Evolutionary conservation across 2,797 vertebrate genomes (phyloP), one percentile per base, ranked within the genome.

Genomic region (Botia kubotai): DNA sequence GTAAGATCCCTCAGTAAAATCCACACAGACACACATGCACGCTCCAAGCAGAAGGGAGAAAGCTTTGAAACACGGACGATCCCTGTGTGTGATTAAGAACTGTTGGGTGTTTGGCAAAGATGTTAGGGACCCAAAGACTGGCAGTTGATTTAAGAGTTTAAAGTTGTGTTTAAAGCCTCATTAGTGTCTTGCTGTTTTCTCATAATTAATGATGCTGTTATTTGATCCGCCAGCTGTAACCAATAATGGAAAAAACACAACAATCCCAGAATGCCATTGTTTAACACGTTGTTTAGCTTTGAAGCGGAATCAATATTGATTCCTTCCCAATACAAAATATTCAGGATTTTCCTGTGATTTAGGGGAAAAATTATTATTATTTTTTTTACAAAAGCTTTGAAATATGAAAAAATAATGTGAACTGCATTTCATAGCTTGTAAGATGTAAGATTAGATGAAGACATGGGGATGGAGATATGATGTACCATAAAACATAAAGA

Each of bases 1-100:
- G 72, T 70, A 79, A 83, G 71, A 83, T 85, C 78, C 60, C 72
- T 67, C 50, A 19, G 74, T 69, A 62, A 81, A 82, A 85, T 75
- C 77, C 65, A 77, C 77, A 82, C 43, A 72, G 62, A 77, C 72
- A 72, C 62, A 71, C 63, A 67, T 48, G 58, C 29, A 74, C 23
- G 73, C 67, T 80, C 36, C 63, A 72, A 72, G 68, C 78, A 80
- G 79, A 80, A 19, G 63, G 12, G 52, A 36, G 66, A 77, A 43
- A 43, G 74, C 55, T 75, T 77, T 82, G 55, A 55, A 77, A 75
- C 71, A 74, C 50, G 46, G 19, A 57, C 33, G 39, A 58, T 36
- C 21, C 33, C 65, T 77, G 29, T 52, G 46, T 74, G 83, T 60
- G 46, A 48, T 62, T 76, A 55, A 17, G 46, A 84, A 81, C 58